phyloP scores from a whole-genome alignment of 2,888 invertebrate genomes.

The Amphipoea oculea region DNA sequence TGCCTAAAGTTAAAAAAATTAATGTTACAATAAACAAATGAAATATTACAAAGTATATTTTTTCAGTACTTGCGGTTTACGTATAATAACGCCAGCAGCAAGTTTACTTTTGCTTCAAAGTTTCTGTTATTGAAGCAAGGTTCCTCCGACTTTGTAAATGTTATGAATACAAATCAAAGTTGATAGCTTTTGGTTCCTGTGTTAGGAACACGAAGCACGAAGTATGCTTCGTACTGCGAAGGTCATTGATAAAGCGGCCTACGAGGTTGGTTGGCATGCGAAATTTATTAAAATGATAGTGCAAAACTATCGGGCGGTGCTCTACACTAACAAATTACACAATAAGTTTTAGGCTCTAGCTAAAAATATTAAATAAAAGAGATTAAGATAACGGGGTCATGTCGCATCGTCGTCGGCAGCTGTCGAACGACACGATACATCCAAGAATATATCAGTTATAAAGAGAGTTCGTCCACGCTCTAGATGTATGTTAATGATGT shows the following conservation, averaged over 20 bases:
- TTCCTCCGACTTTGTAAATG: slow-evolving; percentile 50
- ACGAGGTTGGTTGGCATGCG: not conserved
- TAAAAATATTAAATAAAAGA: slow-evolving; percentile 56
- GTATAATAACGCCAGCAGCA: not conserved
- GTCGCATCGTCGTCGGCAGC: slow-evolving; percentile 79
- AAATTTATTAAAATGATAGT: not conserved
- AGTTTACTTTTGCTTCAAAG: slow-evolving; percentile 24
- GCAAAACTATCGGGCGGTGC: not conserved
- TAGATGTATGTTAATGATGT: slow-evolving; percentile 76
- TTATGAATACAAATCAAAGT: slow-evolving; percentile 55
- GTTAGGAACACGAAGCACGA: not conserved
- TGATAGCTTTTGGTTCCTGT: slow-evolving; percentile 53
- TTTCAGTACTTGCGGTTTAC: not conserved
- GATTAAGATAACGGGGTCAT: slow-evolving; percentile 79
- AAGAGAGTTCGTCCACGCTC: slow-evolving; percentile 79
- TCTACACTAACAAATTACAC: not conserved
- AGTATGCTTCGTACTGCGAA: slow-evolving; percentile 16
- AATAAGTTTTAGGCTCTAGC: slow-evolving; percentile 10
- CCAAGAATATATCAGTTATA: slow-evolving; percentile 85
- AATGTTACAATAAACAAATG: not conserved
- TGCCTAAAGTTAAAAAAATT: not conserved
- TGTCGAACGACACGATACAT: slow-evolving; percentile 85
- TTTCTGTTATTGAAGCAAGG: slow-evolving; percentile 40
- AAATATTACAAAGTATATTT: not conserved
- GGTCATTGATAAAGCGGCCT: slow-evolving; percentile 33